Base-by-base conservation (phyloP, 2,113 vertebrate genomes). In the Channa argus region DNA sequence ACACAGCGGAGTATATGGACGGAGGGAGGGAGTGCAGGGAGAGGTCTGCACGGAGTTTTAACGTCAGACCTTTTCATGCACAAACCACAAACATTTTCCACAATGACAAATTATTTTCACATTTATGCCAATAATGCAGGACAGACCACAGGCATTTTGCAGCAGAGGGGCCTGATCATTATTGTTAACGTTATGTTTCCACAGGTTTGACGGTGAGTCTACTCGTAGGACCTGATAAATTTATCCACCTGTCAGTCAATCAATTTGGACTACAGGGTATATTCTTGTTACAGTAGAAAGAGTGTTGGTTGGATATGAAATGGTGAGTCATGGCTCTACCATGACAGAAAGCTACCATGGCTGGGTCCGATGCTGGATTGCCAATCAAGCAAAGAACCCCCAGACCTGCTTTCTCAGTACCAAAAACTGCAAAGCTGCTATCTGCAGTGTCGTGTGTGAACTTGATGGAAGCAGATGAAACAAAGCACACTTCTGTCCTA, bases 61-160 rank as follows among this genome's bases (percentile, higher is more conserved):
- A 41, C 45, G 34, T 44, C 50, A 46, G 64, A 49, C 39, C 4
- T 59, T 36, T 43, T 45, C 45, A 62, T 63, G 75, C 58, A 24
- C 15, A 41, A 80, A 63, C 74, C 74, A 58, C 74, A 70, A 78
- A 77, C 67, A 82, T 88, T 52, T 82, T 61, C 58, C 51, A 60
- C 75, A 70, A 69, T 68, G 71, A 66, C 65, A 60, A 55, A 15
- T 58, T 51, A 41, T 73, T 82, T 80, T 61, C 70, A 81, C 58
- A 69, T 49, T 60, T 66, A 43, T 71, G 71, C 46, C 54, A 64
- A 75, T 58, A n/a, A 74, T 38, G 44, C 49, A 37, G 2, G 2
- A 12, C 59, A 64, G 6, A 9, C 58, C 72, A 78, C 70, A 68
- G 11, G 15, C 55, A 72, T 71, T 51, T 47, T 24, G n/a, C 1